A percentile compares a stretch with the other conserved stretches of the same genome.
Evolutionary conservation across 2,113 vertebrate species (phyloP).

Genomic region (Opisthocomus hoazin): DNA sequence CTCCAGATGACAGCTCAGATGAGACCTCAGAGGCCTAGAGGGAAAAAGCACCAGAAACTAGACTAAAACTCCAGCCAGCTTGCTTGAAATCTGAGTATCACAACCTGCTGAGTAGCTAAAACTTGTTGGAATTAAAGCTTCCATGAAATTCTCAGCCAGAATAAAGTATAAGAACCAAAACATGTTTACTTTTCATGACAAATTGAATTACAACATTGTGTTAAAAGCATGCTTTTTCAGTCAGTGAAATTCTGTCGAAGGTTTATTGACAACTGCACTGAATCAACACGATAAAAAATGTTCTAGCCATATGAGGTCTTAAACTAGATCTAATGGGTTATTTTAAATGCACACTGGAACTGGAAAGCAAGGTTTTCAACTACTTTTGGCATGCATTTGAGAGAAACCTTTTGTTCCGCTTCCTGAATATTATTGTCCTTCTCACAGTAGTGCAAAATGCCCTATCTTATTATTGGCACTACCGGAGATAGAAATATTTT

Average conservation of each 20-base stretch:
- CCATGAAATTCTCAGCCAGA: neutral
- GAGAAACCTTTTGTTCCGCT: neutral
- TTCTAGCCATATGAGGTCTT: neutral
- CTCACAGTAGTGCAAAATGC: neutral
- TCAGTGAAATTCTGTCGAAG: neutral
- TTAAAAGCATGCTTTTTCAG: neutral
- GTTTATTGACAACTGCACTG: neutral
- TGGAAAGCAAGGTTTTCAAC: neutral
- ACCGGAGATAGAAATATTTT: neutral
- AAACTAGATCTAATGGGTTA: neutral
- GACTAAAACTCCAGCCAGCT: neutral
- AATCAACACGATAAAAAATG: neutral
- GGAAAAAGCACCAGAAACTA: neutral
- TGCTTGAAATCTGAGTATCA: neutral
- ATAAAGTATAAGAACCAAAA: neutral
- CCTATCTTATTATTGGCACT: neutral
- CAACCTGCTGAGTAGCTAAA: neutral
- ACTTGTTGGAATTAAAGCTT: neutral
- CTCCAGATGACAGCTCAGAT: neutral
- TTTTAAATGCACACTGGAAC: neutral
- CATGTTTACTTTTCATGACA: neutral
- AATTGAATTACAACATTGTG: neutral
- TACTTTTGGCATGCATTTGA: neutral
- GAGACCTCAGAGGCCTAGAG: neutral
- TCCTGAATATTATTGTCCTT: neutral